Percentiles rank a stretch among this genome's conserved stretches.
These are phyloP conservation scores for Urocyon cinereoargenteus DNA, from an alignment of 2,797 vertebrate genomes.

Conservation along the genomic window DNA sequence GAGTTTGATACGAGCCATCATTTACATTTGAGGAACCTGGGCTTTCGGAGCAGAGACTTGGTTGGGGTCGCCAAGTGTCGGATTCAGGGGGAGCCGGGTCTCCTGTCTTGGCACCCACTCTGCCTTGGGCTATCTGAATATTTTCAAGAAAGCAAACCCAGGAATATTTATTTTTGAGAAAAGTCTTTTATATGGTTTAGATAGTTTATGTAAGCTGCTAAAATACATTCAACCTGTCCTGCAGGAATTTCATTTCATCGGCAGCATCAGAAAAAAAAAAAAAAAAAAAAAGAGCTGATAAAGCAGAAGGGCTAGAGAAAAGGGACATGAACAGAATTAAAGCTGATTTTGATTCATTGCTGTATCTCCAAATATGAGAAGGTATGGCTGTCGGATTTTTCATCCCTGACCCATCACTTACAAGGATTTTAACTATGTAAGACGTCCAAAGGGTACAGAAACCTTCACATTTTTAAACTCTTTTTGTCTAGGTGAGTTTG, in stretches of 20 bases:
- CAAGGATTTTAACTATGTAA: not conserved
- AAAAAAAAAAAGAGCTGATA: not conserved
- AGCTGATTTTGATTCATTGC: not conserved
- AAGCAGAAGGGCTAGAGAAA: not conserved
- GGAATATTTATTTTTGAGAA: conserved; percentile 5
- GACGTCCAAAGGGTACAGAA: not conserved
- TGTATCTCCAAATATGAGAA: not conserved
- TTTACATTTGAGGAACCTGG: not conserved
- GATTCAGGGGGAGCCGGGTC: too few relatives aligned
- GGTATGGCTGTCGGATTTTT: not conserved
- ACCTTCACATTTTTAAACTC: not conserved
- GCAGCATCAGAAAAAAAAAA: not conserved
- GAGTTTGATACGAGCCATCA: not conserved
- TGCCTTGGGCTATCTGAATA: not conserved
- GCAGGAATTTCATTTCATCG: not conserved
- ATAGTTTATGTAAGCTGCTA: not conserved
- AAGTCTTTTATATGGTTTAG: not conserved
- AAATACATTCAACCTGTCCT: not conserved
- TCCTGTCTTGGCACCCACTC: not conserved
- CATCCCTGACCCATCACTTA: not conserved
- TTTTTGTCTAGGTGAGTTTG: not conserved
- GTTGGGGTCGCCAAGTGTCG: not conserved
- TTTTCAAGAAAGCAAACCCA: not conserved
- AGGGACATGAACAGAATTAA: not conserved
- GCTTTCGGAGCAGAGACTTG: not conserved